Evolutionary conservation across 2,113 vertebrate genomes (phyloP).

Genomic region (Geococcyx californianus): DNA sequence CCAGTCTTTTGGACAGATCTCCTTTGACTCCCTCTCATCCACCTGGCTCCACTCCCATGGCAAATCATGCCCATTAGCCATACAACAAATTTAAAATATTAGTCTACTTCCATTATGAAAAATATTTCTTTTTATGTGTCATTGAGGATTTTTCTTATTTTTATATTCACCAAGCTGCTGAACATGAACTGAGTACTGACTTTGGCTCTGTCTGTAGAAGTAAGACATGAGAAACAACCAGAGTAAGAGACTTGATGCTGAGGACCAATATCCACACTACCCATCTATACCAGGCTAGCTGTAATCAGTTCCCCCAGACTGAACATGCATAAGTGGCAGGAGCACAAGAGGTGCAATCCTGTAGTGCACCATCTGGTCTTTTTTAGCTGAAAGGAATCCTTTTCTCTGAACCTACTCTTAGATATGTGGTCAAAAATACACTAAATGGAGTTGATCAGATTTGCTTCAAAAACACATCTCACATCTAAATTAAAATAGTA

Average conservation of each 20-base stretch:
- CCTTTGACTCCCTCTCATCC: neutral
- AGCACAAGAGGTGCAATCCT: neutral
- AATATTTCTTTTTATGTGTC: neutral
- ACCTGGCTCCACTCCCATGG: neutral
- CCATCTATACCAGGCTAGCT: neutral
- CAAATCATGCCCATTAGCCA: neutral
- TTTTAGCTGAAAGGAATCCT: neutral
- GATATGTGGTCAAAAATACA: neutral
- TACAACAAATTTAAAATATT: neutral
- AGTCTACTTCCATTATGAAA: neutral
- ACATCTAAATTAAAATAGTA: neutral
- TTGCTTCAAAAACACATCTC: neutral
- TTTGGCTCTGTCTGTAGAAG: neutral
- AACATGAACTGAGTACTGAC: neutral
- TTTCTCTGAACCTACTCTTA: neutral
- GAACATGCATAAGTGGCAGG: neutral
- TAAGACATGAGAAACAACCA: neutral
- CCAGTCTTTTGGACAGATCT: neutral
- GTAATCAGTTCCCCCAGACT: neutral
- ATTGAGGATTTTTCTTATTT: neutral
- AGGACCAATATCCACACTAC: neutral
- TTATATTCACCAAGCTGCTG: neutral
- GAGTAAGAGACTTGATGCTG: neutral
- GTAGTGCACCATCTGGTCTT: neutral
- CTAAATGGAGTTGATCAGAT: neutral